These are phyloP conservation scores for Agrotis clavis DNA, from an alignment of 2,888 invertebrate species.

Conservation along the genomic window DNA sequence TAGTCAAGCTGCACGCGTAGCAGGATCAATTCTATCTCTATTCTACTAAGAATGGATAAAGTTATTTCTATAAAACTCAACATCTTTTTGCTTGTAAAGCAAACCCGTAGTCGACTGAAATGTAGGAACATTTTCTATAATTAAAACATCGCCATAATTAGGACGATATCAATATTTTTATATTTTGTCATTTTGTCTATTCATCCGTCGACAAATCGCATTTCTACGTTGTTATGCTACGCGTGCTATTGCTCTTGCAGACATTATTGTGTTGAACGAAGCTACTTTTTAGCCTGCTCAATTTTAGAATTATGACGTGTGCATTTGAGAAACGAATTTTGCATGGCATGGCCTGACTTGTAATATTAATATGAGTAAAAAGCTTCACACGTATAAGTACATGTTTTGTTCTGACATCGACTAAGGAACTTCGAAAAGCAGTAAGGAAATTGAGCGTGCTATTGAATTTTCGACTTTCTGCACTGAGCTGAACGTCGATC, in stretches of 20 bases:
- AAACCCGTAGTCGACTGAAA: no score
- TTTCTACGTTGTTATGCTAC: no score
- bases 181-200: no score
- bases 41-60: no score
- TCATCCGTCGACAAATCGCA: no score
- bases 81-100: no score
- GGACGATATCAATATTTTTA: no score
- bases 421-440: not conserved
- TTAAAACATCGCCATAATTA: no score
- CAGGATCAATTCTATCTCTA: no score
- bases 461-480: not conserved
- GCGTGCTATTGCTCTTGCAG: not conserved
- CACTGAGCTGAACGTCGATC: not conserved
- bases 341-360: not conserved
- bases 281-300: slow-evolving; percentile 10
- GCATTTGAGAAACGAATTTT: not conserved
- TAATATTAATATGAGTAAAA: slow-evolving; percentile 8
- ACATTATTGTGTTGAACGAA: not conserved
- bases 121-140: no score
- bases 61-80: no score
- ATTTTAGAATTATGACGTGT: not conserved
- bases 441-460: not conserved
- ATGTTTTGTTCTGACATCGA: not conserved
- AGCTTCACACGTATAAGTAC: not conserved
- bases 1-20: not conserved